phyloP scores from a whole-genome alignment of 2,797 vertebrate species.

The Rhynchotus rufescens region DNA sequence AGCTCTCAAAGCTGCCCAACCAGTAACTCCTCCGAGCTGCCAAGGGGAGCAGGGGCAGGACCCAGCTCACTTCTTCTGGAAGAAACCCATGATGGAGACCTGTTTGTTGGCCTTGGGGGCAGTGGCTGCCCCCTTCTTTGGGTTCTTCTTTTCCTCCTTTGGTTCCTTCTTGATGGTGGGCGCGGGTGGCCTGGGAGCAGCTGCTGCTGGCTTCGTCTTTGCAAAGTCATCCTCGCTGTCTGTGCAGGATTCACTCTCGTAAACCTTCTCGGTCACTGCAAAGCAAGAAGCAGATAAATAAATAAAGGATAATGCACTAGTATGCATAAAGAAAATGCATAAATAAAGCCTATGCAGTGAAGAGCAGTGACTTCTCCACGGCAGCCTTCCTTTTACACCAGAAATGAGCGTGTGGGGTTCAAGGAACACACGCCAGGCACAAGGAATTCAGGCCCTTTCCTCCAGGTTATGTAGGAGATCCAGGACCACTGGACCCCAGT shows the following conservation, averaged over 20 bases:
- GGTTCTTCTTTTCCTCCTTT: constrained; percentile 83
- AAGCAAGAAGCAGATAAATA: background rate
- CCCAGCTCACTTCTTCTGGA: constrained; percentile 90
- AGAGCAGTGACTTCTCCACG: background rate
- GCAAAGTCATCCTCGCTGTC: constrained; percentile 87
- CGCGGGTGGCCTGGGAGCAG: background rate
- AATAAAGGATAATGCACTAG: background rate
- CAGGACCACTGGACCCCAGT: background rate
- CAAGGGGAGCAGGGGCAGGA: background rate
- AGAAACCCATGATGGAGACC: constrained; percentile 93
- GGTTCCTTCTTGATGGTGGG: constrained; percentile 73
- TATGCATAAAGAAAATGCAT: too few relatives aligned
- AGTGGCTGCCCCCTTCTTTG: constrained; percentile 80
- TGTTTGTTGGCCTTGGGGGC: constrained; percentile 87
- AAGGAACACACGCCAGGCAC: background rate
- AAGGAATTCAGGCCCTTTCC: background rate
- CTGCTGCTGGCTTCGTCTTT: constrained; percentile 60
- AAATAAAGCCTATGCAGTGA: background rate
- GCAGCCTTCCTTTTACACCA: background rate
- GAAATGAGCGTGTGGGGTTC: background rate
- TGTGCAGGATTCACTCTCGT: constrained; percentile 92
- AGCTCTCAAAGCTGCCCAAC: background rate
- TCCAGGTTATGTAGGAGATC: background rate
- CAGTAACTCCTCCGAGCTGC: background rate
- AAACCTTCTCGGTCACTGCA: constrained; percentile 94